Conservation (phyloP, 2,113 vertebrate species). For the Phaethon lepturus region DNA sequence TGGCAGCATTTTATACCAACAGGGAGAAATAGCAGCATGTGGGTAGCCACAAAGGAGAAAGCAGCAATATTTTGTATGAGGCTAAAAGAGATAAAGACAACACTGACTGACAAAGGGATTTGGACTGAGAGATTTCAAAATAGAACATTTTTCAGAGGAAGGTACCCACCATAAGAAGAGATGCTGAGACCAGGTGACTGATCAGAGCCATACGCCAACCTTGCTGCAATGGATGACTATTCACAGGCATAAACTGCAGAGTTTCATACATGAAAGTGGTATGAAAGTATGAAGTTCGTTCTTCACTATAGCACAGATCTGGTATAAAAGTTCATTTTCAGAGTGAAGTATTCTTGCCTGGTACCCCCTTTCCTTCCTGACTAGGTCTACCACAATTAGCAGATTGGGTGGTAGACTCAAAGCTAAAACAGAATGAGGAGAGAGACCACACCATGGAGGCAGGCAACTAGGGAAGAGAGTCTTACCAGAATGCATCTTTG, state of each 20-base stretch:
- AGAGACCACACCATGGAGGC: background rate
- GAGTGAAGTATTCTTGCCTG: background rate
- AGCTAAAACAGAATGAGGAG: background rate
- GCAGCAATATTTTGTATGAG: background rate
- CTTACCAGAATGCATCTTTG: background rate
- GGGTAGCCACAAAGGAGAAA: background rate
- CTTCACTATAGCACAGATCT: background rate
- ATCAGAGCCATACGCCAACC: background rate
- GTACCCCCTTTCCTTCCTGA: background rate
- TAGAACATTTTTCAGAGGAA: background rate
- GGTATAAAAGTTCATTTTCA: background rate
- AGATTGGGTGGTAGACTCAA: background rate
- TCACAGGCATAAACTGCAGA: background rate
- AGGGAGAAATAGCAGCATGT: background rate
- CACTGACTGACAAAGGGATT: background rate
- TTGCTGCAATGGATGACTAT: background rate
- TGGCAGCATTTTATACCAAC: background rate
- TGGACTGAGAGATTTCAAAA: background rate
- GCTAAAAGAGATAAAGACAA: background rate
- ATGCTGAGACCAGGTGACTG: background rate
- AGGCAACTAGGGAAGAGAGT: background rate
- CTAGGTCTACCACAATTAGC: background rate
- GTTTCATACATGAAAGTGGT: background rate
- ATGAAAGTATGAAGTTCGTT: background rate
- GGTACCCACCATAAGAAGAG: background rate